Evolutionary conservation across 1,140 invertebrate genomes (phyloP), one percentile per base, ranked within the genome.

Genomic region (Ladona fulva): DNA sequence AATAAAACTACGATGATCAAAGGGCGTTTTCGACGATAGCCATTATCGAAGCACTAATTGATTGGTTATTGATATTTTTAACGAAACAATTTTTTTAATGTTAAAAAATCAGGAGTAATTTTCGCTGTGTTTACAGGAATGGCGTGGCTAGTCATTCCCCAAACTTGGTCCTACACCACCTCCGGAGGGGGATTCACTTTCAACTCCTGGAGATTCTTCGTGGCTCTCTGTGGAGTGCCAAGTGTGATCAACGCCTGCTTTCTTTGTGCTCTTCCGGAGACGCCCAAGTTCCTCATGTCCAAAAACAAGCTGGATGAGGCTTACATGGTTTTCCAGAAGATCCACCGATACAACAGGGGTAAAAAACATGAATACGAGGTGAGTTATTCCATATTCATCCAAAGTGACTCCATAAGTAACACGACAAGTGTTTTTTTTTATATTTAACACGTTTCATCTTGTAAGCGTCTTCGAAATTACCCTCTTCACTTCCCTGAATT

Each of bases 221-320:
- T 92, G 1, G 87, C 90, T 0, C 85, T 91, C 0, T 92, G 91
- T 82, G 89, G 90, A 0, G 80, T 92, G 0, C 91, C 91, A 0
- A 91, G 88, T 37, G 79, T 91, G 24, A 75, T 88, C 3, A 86
- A 88, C 80, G 90, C 77, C 92, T 87, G 89, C 29, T 94, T 95
- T 85, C 94, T 94, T 5, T 66, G 52, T 22, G n/a, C n/a, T 16
- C 52, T 66, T 3, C 52, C 52, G n/a, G 94, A 95, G 84, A 95
- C 93, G 83, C 94, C 94, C 0, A 95, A 94, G 83, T 95, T 93
- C 83, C 87, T 94, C 76, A 87, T 95, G 80, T 91, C 92, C 81
- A 91, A 90, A 83, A 92, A 92, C 74, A 89, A 92, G 82, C 88
- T 91, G 25, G 90, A 93, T 19, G 91, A 91, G 52, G 91, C 93